Base-by-base conservation (phyloP, 2,113 vertebrate species). In the Myotis yumanensis region DNA sequence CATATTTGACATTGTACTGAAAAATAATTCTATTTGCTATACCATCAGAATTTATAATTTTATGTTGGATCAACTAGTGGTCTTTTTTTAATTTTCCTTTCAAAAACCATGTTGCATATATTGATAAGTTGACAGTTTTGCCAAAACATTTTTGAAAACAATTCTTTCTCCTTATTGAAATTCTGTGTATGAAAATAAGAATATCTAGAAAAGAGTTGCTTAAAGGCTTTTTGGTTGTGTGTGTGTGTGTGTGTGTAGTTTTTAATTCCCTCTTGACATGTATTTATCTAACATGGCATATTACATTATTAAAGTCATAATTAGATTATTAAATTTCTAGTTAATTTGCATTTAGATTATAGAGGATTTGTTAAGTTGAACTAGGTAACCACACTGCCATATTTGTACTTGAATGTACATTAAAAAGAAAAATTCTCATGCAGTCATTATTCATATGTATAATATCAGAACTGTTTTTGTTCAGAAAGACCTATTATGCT, bases 301-400 rank as follows among this genome's bases (percentile, higher is more conserved):
- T 96, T 93, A 52, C 3, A 94, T 93, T 96, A 91, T 97, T 95
- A 96, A 95, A 94, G 86, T 93, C 88, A 97, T 87, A 95, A 62
- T 97, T 97, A 96, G 75, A 97, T 86, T 95, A 59, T 97, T 93
- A 96, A 96, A 52, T 96, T 97, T 97, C 73, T 96, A 68, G 28
- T 86, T 95, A 90, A 89, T 94, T 96, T 97, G 76, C 93, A 35
- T 96, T 96, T 97, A 94, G 81, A 89, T 48, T 91, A 93, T 97
- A 97, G 84, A 92, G 86, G 93, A 97, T n/a, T 80, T 86, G 30
- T 75, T 93, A 72, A 71, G 23, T 93, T 93, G 37, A 79, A 64
- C 40, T 59, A 54, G 57, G 12, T 79, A 95, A 97, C 89, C 84
- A 66, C 86, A 82, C 11, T 86, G 84, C 71, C 92, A 85, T 96